phyloP scores from a whole-genome alignment of 2,797 vertebrate genomes.

The Karalla daura region DNA sequence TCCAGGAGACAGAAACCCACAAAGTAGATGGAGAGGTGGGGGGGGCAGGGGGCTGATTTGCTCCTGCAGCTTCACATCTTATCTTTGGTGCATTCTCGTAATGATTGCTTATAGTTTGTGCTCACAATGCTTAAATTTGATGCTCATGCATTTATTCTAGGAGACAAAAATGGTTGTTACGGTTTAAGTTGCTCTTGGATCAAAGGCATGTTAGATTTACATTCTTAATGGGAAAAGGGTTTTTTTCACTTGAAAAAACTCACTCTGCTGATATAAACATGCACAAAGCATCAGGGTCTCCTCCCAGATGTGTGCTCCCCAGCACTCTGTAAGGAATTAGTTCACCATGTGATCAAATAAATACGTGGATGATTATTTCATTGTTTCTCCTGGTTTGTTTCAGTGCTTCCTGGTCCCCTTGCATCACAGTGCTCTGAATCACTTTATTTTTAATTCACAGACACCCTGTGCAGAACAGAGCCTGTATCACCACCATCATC shows the following conservation, averaged over 20 bases:
- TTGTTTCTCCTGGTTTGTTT: not conserved
- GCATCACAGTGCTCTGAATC: not conserved
- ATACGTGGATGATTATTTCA: not conserved
- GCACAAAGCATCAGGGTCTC: not conserved
- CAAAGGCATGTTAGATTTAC: not conserved
- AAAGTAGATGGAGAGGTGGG: too few species aligned
- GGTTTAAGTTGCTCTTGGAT: not conserved
- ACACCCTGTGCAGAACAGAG: not conserved
- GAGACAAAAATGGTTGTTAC: not conserved
- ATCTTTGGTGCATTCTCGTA: too few species aligned
- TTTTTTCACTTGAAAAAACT: too few species aligned
- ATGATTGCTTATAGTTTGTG: too few species aligned
- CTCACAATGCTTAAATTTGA: too few species aligned
- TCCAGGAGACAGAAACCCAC: too few species aligned
- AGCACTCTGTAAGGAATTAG: not conserved
- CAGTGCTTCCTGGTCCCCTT: not conserved
- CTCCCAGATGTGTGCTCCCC: not conserved
- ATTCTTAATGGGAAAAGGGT: not conserved
- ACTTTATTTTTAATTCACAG: not conserved
- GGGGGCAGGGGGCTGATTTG: too few species aligned
- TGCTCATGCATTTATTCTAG: too few species aligned
- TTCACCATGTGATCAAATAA: not conserved
- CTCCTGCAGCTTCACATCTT: too few species aligned
- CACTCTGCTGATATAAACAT: not conserved
- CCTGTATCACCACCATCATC: not conserved